Evolutionary conservation across 2,888 invertebrate genomes (phyloP), one percentile per base, ranked within the genome.

Genomic region (Megalurothrips usitatus): DNA sequence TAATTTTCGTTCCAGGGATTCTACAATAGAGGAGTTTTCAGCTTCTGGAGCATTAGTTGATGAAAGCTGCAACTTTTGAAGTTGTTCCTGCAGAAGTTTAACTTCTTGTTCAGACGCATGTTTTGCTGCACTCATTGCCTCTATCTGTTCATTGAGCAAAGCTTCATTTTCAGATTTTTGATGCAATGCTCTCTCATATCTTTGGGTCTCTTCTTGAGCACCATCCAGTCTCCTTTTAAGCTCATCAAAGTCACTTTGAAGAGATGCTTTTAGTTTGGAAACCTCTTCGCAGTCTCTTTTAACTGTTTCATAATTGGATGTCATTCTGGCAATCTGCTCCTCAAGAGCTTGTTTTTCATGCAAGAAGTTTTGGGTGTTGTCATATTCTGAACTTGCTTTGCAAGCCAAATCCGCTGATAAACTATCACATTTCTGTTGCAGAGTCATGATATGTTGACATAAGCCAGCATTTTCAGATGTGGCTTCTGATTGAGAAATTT

Each of bases 131-230:
- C 80, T 80, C 26, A 75, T 26, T 75, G 68, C 68, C 26, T 75
- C 68, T 12, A 82, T 52, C 58, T 82, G 80, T 48, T 81, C 78
- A 58, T 81, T 81, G 48, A 80, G 63, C 19, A 9, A 28, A 8
- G n/a, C 17, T 49, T 86, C 84, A n/a, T 88, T 85, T 84, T 88
- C 88, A 8, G 84, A 78, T 68, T 85, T 84, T 82, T 87, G 79
- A 0, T 80, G 49, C 43, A 82, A 82, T 34, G 82, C 75, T 52
- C 80, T 81, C 52, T 75, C 26, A 26, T 8, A 68, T 26, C 68
- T 81, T 34, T 34, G 75, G 49, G 79, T 80, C 43, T 81, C 79
- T 68, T 82, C 81, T 34, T 82, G 68, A 8, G 28, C 28, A 26
- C 82, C 82, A n/a, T 79, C 63, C 0, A 81, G 78, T 47, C 68